A percentile compares a stretch with the other conserved stretches of the same genome.
Conservation (phyloP, 2,113 vertebrate genomes). For the Rhabdornis inornatus region DNA sequence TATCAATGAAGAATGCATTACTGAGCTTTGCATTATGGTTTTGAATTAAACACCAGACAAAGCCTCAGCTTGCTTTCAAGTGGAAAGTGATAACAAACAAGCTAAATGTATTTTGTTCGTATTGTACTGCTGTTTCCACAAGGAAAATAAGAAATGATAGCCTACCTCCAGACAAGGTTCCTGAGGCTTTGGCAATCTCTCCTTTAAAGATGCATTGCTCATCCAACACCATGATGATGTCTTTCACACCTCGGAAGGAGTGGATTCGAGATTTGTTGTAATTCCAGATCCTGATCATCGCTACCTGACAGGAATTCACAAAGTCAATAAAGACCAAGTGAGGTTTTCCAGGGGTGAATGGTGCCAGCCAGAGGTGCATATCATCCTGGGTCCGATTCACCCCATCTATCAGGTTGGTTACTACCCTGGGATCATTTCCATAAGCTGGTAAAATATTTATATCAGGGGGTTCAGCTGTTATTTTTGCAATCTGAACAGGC, state of each 20-base stretch:
- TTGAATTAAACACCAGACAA: neutral
- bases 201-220: slow-evolving; percentile 87
- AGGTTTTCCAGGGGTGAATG: slow-evolving; percentile 83
- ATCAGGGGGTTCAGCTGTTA: slow-evolving; percentile 87
- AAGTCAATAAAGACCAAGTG: slow-evolving; percentile 87
- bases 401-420: slow-evolving; percentile 86
- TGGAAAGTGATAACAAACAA: neutral
- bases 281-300: slow-evolving; percentile 97
- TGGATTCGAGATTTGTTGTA: slow-evolving; percentile 98
- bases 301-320: slow-evolving; percentile 78
- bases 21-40: neutral
- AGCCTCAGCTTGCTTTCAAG: neutral
- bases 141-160: neutral
- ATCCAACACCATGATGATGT: slow-evolving; percentile 87
- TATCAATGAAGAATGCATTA: neutral
- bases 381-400: slow-evolving; percentile 94
- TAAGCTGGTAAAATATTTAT: slow-evolving; percentile 92
- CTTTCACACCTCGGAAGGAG: slow-evolving; percentile 90
- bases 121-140: neutral
- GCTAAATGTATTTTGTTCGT: neutral
- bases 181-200: slow-evolving; percentile 97
- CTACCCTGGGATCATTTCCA: slow-evolving; percentile 84
- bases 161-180: slow-evolving; percentile 89
- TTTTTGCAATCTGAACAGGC: slow-evolving; percentile 77
- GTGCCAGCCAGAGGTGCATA: slow-evolving; percentile 97